phyloP scores from a whole-genome alignment of 2,797 vertebrate species.

The Anabacerthia variegaticeps region DNA sequence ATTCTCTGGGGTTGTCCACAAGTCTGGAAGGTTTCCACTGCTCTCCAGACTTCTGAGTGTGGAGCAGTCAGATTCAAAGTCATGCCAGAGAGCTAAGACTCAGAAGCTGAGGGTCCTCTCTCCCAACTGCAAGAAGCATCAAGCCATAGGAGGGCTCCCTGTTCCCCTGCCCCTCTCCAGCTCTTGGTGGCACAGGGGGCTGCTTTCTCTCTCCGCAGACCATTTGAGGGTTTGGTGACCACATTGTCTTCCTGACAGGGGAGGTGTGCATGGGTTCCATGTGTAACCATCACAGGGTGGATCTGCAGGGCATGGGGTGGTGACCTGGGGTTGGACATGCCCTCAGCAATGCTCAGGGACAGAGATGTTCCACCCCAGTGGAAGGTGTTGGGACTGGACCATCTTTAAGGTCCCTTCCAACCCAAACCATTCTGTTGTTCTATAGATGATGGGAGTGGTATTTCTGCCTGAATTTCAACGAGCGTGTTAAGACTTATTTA shows the following conservation, averaged over 20 bases:
- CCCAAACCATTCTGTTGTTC: neutral
- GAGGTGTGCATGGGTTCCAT: neutral
- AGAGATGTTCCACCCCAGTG: accelerated
- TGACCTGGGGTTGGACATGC: neutral
- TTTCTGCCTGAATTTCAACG: conserved; percentile 19
- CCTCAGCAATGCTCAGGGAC: neutral
- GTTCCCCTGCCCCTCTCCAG: neutral
- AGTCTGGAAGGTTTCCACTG: neutral
- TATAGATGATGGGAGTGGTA: neutral
- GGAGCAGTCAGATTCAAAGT: neutral
- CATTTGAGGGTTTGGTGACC: too few species aligned
- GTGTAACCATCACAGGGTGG: neutral
- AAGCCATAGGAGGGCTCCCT: neutral
- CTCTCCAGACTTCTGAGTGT: neutral
- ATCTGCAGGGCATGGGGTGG: neutral
- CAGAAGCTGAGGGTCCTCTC: neutral
- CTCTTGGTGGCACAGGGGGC: neutral
- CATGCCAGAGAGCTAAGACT: neutral
- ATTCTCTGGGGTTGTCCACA: neutral
- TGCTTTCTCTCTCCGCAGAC: neutral
- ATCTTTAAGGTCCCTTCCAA: neutral
- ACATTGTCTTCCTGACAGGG: neutral
- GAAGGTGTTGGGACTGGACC: neutral
- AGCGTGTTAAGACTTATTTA: neutral
- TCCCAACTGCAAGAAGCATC: neutral